phyloP scores from a whole-genome alignment of 2,888 invertebrate genomes.

The Stramonita haemastoma region DNA sequence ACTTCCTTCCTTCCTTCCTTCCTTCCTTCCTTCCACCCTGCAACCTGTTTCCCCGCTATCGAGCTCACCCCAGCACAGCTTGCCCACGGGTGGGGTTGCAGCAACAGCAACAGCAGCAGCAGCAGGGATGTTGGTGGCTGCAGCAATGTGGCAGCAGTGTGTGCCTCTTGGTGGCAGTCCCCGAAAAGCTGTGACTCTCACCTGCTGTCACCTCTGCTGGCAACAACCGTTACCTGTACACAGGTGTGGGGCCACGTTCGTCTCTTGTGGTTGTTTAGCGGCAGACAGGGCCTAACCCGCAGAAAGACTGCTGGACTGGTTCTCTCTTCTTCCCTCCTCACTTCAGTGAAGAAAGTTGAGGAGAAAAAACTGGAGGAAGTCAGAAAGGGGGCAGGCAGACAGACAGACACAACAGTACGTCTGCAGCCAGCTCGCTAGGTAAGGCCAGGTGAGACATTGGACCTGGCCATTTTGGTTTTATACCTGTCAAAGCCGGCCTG shows the following conservation, averaged over 20 bases:
- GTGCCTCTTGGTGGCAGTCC: not conserved
- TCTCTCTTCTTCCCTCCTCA: too few species aligned
- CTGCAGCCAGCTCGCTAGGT: not conserved
- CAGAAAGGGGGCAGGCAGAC: not conserved
- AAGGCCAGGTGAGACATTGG: slow-evolving; percentile 39
- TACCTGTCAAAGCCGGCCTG: slow-evolving; percentile 34
- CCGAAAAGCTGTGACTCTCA: slow-evolving; percentile 26
- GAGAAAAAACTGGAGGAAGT: too few species aligned
- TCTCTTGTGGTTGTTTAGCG: not conserved
- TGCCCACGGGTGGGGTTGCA: not conserved
- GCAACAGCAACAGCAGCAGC: too few species aligned
- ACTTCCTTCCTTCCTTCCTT: not conserved
- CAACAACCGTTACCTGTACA: slow-evolving; percentile 34
- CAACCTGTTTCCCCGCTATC: not conserved
- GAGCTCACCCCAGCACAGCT: not conserved
- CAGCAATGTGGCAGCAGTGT: not conserved
- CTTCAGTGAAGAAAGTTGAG: too few species aligned
- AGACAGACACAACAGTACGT: not conserved
- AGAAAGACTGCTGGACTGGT: not conserved
- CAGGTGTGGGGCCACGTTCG: slow-evolving; percentile 3
- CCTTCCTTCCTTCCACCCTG: not conserved
- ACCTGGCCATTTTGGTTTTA: slow-evolving; percentile 40
- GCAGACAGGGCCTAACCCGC: not conserved
- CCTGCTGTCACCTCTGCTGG: slow-evolving; percentile 8
- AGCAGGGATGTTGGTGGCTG: not conserved